These are phyloP conservation scores for Pantherophis guttatus DNA, from an alignment of 2,113 vertebrate species.

Conservation along the genomic window DNA sequence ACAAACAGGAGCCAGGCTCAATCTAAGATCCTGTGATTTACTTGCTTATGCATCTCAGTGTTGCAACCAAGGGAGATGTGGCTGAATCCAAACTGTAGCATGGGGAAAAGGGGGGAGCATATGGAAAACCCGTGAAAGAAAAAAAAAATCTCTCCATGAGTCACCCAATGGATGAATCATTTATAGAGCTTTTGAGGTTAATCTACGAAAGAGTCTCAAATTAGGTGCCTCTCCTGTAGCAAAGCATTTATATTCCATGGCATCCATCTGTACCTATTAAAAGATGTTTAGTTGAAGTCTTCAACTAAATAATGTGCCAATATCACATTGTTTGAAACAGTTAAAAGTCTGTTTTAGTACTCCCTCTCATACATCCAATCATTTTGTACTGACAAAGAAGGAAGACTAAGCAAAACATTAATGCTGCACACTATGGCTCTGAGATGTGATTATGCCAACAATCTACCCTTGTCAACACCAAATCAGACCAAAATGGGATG, in stretches of 20 bases:
- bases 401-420: not conserved
- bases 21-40: not conserved
- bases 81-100: not conserved
- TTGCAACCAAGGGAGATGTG: not conserved
- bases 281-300: not conserved
- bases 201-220: not conserved
- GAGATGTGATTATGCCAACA: not conserved
- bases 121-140: not conserved
- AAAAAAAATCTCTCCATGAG: not conserved
- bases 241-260: not conserved
- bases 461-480: not conserved
- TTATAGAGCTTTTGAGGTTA: not conserved
- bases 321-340: not conserved
- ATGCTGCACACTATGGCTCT: not conserved
- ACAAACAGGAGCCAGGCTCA: not conserved
- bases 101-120: not conserved
- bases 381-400: not conserved
- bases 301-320: not conserved
- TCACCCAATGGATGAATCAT: not conserved
- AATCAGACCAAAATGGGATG: not conserved
- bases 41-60: not conserved
- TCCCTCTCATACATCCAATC: not conserved
- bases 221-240: not conserved
- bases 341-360: not conserved
- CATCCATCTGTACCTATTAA: not conserved